Percentiles rank a stretch among this genome's conserved stretches.
Conservation (phyloP, 2,888 invertebrate genomes). For the Nemurella pictetii region DNA sequence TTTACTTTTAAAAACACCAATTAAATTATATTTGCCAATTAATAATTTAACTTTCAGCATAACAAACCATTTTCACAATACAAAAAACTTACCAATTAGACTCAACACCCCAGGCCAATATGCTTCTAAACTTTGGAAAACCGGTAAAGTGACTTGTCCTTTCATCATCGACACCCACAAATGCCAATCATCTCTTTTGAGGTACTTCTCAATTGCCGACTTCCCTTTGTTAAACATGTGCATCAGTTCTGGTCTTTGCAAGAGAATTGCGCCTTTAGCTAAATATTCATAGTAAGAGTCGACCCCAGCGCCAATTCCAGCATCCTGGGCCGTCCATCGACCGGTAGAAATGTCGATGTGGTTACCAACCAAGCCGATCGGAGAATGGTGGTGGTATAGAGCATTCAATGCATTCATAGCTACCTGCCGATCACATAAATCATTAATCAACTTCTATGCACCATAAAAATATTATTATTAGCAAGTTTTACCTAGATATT, state of each 20-base stretch:
- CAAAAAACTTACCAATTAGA: conserved; percentile 64
- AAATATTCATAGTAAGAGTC: conserved; percentile 98
- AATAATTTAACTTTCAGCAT: too few species aligned
- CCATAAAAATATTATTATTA: not conserved
- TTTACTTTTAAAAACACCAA: not conserved
- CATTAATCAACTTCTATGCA: too few species aligned
- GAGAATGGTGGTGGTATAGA: conserved; percentile 82
- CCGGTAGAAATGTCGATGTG: conserved; percentile 95
- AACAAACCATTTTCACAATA: too few species aligned
- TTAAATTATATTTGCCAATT: not conserved
- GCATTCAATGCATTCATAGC: conserved; percentile 90
- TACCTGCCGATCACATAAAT: conserved; percentile 60
- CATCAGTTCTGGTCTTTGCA: conserved; percentile 88
- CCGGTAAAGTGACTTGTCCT: conserved; percentile 91
- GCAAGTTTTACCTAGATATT: too few species aligned
- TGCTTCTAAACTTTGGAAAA: conserved; percentile 98
- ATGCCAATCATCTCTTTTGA: conserved; percentile 97
- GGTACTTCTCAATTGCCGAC: conserved; percentile 76
- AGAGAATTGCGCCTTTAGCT: conserved; percentile 90
- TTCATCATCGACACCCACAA: conserved; percentile 99
- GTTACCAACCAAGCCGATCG: conserved; percentile 91
- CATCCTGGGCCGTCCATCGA: conserved; percentile 95
- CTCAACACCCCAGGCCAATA: conserved; percentile 97
- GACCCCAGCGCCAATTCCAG: conserved; percentile 95
- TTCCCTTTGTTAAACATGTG: conserved; percentile 85